Percentiles rank a stretch among this genome's conserved stretches.
These are phyloP conservation scores for Macquaria australasica DNA, from an alignment of 2,113 vertebrate species.

Conservation along the genomic window DNA sequence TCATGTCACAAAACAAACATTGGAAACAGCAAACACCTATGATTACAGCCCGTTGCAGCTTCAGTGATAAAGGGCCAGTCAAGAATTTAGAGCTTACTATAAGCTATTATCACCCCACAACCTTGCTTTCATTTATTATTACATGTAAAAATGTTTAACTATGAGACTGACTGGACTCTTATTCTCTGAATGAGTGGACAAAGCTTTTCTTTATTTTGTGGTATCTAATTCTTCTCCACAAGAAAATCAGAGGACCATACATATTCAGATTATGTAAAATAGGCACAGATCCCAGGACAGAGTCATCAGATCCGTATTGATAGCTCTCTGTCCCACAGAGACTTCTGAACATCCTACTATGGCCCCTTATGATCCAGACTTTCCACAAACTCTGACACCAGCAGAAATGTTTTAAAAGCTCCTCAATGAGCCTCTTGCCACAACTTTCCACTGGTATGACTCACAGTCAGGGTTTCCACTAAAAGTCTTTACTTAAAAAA, in stretches of 20 bases:
- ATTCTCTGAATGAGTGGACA: neutral
- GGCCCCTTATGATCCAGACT: constrained; percentile 18
- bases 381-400: constrained; percentile 34
- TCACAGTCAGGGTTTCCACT: constrained; percentile 52
- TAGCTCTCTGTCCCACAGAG: neutral
- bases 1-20: constrained; percentile 5
- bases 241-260: too few relatives aligned
- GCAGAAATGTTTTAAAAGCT: constrained; percentile 55
- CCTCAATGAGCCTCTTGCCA: constrained; percentile 33
- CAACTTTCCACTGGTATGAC: constrained; percentile 60
- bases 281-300: neutral
- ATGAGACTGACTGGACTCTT: neutral
- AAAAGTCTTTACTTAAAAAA: constrained; percentile 43
- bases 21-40: neutral
- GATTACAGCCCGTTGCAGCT: neutral
- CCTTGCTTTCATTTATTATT: neutral
- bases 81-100: neutral
- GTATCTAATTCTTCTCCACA: neutral
- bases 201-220: neutral
- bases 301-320: constrained; percentile 5
- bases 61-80: neutral
- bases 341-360: constrained; percentile 7
- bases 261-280: neutral
- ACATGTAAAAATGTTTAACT: neutral
- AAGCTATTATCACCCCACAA: neutral